Percentiles rank a stretch among this genome's conserved stretches.
Conservation (phyloP, 2,113 vertebrate genomes). For the Centropristis striata region DNA sequence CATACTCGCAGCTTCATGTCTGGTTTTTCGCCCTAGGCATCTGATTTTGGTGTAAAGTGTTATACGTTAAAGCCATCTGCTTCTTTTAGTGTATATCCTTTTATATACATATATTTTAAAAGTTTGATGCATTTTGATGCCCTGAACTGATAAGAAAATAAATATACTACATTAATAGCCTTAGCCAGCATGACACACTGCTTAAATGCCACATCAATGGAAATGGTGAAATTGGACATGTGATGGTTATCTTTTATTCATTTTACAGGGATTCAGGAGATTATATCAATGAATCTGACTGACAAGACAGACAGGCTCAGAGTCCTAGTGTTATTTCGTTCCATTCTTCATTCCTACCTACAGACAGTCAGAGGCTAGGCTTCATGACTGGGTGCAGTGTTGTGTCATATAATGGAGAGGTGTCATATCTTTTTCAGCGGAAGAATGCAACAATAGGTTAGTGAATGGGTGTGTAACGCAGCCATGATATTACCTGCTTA, state of each 20-base stretch:
- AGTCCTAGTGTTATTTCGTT: background rate
- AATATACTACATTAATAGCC: background rate
- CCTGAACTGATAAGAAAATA: background rate
- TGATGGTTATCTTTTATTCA: constrained; percentile 9
- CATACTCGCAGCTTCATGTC: background rate
- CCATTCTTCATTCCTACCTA: background rate
- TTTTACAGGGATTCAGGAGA: background rate
- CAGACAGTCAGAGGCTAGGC: background rate
- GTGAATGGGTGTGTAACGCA: constrained; percentile 61
- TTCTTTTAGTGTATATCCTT: background rate
- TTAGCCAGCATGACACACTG: background rate
- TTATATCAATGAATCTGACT: background rate
- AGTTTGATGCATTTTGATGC: background rate
- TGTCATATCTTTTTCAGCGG: constrained; percentile 21
- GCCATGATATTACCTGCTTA: constrained; percentile 45
- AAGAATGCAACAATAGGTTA: constrained; percentile 60
- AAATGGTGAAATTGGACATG: background rate
- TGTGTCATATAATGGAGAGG: constrained; percentile 25
- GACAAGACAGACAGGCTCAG: background rate
- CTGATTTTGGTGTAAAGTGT: background rate
- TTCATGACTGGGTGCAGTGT: constrained; percentile 12
- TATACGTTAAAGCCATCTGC: background rate
- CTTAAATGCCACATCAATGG: background rate
- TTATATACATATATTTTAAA: background rate
- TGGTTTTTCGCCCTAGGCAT: background rate